Evolutionary conservation across 1,140 invertebrate genomes (phyloP), one percentile per base, ranked within the genome.

Genomic region (Temnothorax nylanderi): DNA sequence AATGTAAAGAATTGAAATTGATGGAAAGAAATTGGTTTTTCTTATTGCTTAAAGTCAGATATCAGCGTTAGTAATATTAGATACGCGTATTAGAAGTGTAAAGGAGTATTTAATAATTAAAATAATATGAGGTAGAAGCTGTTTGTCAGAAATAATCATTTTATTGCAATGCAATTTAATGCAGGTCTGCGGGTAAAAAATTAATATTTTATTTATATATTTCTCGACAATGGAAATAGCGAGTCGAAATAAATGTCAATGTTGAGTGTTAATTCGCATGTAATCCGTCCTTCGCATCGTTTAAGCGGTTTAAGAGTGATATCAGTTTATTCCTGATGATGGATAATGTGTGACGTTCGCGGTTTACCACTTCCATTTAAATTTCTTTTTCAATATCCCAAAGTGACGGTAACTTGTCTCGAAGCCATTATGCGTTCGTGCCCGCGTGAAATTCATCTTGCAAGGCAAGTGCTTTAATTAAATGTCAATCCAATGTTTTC

Each of bases 401-500:
- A 58, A 82, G 32, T 62, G 69, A 84, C 54, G 72, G 26, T 47
- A 60, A 84, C 26, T 60, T 47, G 80, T 32, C 51, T 18, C 26
- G 21, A 71, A 6, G 21, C 16, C 32, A 74, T 84, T 60, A 74
- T 54, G 54, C 18, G 69, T 62, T 84, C 32, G n/a, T 37, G 26
- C 18, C 41, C 18, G 58, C n/a, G 67, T 60, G 69, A 74, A 74
- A 49, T 74, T 74, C 47, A 75, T 84, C 54, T 58, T 60, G 13
- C 69, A 18, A 41, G 69, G 69, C 51, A 84, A 84, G 69, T 74
- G 67, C n/a, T 84, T 84, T 84, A 62, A 84, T 74, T 84, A 74
- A 84, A 56, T 75, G 80, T 84, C 80, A 84, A 84, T 84, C 41
- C 80, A 10, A 74, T 84, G 54, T 74, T 60, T 75, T 84, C 2